phyloP scores from a whole-genome alignment of 2,113 vertebrate genomes.

The Brachyhypopomus occidentalis region DNA sequence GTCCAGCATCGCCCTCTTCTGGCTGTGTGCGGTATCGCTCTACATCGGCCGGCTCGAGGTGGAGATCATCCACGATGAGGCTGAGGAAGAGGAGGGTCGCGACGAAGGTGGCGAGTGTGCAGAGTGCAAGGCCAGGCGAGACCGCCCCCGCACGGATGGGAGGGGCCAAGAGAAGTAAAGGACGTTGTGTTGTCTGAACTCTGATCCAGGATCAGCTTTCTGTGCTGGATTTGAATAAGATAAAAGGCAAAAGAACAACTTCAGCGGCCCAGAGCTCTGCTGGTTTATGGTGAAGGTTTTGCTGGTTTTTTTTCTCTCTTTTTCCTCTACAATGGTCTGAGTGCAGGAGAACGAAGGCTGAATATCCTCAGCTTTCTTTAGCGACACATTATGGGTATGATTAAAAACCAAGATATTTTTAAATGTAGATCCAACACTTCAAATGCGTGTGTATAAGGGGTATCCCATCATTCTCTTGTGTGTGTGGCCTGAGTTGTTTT shows the following conservation, averaged over 20 bases:
- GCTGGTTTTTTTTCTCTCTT: background rate
- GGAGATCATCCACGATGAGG: constrained; percentile 81
- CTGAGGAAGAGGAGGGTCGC: constrained; percentile 69
- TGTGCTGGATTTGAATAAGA: background rate
- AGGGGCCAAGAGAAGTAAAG: constrained; percentile 68
- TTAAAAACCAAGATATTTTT: background rate
- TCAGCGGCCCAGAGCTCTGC: background rate
- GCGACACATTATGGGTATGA: constrained; percentile 5
- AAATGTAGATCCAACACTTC: background rate
- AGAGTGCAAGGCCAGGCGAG: constrained; percentile 66
- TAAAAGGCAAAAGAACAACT: constrained; percentile 1
- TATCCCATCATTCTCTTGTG: background rate
- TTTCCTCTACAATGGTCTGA: background rate
- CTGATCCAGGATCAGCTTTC: background rate
- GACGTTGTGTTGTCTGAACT: background rate
- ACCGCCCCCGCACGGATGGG: constrained; percentile 57
- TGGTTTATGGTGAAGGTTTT: constrained; percentile 7
- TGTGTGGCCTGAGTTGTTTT: background rate
- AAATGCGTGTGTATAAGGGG: background rate
- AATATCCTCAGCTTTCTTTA: constrained; percentile 10
- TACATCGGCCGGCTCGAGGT: constrained; percentile 87
- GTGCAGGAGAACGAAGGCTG: background rate
- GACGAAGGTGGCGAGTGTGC: constrained; percentile 57
- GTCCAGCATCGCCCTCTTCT: constrained; percentile 78
- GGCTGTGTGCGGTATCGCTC: constrained; percentile 87